These are phyloP conservation scores for Epistrophe grossulariae DNA, from an alignment of 2,888 invertebrate species.

Conservation along the genomic window DNA sequence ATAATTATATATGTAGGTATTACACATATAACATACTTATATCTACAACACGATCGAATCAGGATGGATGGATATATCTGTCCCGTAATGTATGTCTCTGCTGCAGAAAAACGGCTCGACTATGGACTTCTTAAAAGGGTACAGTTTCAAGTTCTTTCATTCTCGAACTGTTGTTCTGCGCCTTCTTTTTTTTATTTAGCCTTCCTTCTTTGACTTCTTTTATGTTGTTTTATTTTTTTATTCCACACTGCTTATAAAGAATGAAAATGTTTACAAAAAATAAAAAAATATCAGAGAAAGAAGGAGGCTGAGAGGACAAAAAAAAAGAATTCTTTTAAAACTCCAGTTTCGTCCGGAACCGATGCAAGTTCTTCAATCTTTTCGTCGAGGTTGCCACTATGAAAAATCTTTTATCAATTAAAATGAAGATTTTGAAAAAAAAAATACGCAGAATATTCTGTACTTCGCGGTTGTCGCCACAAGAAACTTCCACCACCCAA, in stretches of 20 bases:
- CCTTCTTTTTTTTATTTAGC: slow-evolving; percentile 42
- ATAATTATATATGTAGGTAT: too few relatives aligned
- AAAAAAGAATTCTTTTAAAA: slow-evolving; percentile 62
- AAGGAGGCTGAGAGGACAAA: slow-evolving; percentile 41
- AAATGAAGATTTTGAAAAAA: too few relatives aligned
- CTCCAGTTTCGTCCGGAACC: slow-evolving; percentile 75
- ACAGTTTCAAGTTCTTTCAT: slow-evolving; percentile 75
- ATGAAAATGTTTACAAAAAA: slow-evolving; percentile 70
- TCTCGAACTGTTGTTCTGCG: slow-evolving; percentile 71
- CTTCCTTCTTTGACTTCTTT: slow-evolving; percentile 66
- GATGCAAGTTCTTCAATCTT: slow-evolving; percentile 64
- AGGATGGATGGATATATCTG: slow-evolving; percentile 47
- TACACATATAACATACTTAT: slow-evolving; percentile 21
- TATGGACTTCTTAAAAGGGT: slow-evolving; percentile 73
- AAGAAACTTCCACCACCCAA: too few relatives aligned
- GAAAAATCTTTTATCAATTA: background rate
- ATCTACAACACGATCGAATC: slow-evolving; percentile 49
- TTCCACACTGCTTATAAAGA: slow-evolving; percentile 59
- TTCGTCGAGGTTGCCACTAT: background rate
- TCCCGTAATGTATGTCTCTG: slow-evolving; percentile 38
- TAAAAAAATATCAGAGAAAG: slow-evolving; percentile 7
- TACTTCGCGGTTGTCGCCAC: too few relatives aligned
- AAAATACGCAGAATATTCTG: too few relatives aligned
- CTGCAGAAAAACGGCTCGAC: slow-evolving; percentile 51
- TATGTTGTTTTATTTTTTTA: slow-evolving; percentile 48